Percentiles rank a stretch among this genome's conserved stretches.
phyloP scores from a whole-genome alignment of 1,140 invertebrate genomes.

The Achroia grisella region DNA sequence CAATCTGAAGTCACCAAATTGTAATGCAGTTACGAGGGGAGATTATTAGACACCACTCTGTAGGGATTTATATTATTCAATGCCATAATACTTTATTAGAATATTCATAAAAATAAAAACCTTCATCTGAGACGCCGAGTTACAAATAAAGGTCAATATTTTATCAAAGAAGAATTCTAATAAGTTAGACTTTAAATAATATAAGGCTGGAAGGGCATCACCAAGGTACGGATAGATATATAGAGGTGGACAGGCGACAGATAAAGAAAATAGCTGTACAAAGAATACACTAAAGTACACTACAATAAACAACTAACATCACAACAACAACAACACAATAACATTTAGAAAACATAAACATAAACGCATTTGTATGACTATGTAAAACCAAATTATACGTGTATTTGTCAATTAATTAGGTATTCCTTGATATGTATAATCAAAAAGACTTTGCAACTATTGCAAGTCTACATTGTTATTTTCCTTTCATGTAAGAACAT shows the following conservation, averaged over 20 bases:
- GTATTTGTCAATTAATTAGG: neutral
- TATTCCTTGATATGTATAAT: neutral
- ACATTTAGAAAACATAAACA: conserved; percentile 5
- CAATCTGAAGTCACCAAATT: conserved; percentile 73
- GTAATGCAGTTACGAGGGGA: conserved; percentile 75
- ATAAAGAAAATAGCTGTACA: conserved; percentile 1
- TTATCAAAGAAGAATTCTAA: conserved; percentile 18
- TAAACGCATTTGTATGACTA: conserved; percentile 1
- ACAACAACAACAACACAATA: conserved; percentile 16
- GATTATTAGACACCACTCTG: conserved; percentile 66
- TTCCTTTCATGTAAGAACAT: too few species aligned
- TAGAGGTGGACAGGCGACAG: neutral
- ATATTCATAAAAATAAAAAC: conserved; percentile 33
- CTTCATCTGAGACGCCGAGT: conserved; percentile 47
- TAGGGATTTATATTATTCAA: conserved; percentile 32
- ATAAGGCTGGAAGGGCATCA: conserved; percentile 14
- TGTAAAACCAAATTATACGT: neutral
- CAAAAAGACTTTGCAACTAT: neutral
- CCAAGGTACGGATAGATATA: too few species aligned
- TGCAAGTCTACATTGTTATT: too few species aligned
- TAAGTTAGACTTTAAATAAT: conserved; percentile 34
- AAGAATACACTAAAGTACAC: conserved; percentile 13
- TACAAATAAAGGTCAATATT: conserved; percentile 47
- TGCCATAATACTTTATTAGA: conserved; percentile 30
- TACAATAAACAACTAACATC: conserved; percentile 21